Evolutionary conservation across 2,797 vertebrate genomes (phyloP).

Genomic region (Halcyon leucocephala): DNA sequence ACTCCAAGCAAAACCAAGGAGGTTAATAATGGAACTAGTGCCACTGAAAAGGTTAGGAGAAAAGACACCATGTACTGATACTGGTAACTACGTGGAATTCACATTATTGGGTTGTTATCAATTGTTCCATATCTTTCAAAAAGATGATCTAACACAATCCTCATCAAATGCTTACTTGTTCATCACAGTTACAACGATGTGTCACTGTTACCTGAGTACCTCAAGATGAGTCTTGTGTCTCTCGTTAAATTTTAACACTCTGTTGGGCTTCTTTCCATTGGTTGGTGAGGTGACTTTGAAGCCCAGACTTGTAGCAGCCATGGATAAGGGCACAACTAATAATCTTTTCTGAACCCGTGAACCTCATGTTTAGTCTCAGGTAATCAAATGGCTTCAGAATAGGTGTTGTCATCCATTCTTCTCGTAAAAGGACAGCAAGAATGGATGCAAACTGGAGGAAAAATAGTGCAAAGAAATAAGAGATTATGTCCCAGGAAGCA

Average conservation of each 20-base stretch:
- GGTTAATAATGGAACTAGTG: not conserved
- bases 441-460: not conserved
- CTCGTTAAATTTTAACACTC: not conserved
- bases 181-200: accelerated
- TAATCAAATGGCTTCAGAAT: not conserved
- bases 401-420: not conserved
- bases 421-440: not conserved
- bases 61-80: not conserved
- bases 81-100: not conserved
- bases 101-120: not conserved
- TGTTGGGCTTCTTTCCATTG: not conserved
- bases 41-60: not conserved
- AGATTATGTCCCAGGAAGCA: not conserved
- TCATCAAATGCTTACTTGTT: not conserved
- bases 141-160: not conserved
- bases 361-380: not conserved
- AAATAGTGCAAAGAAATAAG: not conserved
- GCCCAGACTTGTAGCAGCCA: not conserved
- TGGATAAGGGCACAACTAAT: not conserved
- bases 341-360: not conserved
- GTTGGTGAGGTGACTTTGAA: not conserved
- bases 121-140: not conserved
- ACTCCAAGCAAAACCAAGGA: not conserved
- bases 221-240: not conserved
- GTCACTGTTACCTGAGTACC: not conserved